Evolutionary conservation across 2,797 vertebrate species (phyloP).

Genomic region (Crenuchus spilurus): DNA sequence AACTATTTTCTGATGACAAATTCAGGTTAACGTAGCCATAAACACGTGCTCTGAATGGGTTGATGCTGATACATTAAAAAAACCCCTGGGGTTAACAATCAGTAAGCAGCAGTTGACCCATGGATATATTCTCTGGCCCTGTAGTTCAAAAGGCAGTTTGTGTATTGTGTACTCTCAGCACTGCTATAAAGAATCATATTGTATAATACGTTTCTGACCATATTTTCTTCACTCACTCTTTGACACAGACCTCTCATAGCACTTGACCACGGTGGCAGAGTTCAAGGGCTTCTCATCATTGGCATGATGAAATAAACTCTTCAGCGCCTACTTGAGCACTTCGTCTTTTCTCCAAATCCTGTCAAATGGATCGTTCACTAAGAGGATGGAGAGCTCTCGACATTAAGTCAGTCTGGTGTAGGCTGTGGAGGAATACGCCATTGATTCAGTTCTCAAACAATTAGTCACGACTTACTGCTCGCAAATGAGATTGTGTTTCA

Average conservation of each 20-base stretch:
- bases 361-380: conserved; percentile 46
- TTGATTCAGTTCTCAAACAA: conserved; percentile 72
- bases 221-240: conserved; percentile 16
- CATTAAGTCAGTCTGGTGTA: conserved; percentile 28
- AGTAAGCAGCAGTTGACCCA: background rate
- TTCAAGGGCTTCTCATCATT: conserved; percentile 53
- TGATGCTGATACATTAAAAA: too few species aligned
- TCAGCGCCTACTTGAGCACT: conserved; percentile 28
- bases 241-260: conserved; percentile 13
- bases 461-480: conserved; percentile 76
- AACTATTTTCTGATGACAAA: too few species aligned
- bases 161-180: conserved; percentile 40
- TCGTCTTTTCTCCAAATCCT: conserved; percentile 38
- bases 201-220: conserved; percentile 38
- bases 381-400: conserved; percentile 39
- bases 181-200: conserved; percentile 14
- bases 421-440: conserved; percentile 59
- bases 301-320: conserved; percentile 53
- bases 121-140: background rate
- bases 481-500: conserved; percentile 63
- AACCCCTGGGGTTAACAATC: too few species aligned
- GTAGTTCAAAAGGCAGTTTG: background rate
- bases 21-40: too few species aligned
- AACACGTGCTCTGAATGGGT: too few species aligned
- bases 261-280: conserved; percentile 30